phyloP scores from a whole-genome alignment of 1,140 invertebrate genomes.

The Anagrus nilaparvatae region DNA sequence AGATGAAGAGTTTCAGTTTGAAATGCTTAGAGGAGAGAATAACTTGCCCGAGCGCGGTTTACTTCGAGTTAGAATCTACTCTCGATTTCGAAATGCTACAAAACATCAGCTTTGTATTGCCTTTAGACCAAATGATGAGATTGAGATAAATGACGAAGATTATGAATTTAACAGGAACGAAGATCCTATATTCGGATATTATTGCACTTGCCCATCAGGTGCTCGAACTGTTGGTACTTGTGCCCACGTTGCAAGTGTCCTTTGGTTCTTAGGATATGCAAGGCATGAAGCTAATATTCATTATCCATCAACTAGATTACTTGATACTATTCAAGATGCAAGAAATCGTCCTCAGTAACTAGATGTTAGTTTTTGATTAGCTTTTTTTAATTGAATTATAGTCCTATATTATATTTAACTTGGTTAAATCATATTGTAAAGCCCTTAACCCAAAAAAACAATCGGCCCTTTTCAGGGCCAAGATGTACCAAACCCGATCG shows the following conservation, averaged over 20 bases:
- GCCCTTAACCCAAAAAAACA: too few species aligned
- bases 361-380: too few species aligned
- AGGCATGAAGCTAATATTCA: conserved; percentile 2
- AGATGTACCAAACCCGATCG: too few species aligned
- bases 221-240: conserved; percentile 2
- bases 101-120: background rate
- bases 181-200: conserved; percentile 3
- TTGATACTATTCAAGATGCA: conserved; percentile 1
- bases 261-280: conserved; percentile 5
- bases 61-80: conserved; percentile 3
- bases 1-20: background rate
- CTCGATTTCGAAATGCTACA: conserved; percentile 1
- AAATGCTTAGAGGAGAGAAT: background rate
- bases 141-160: background rate
- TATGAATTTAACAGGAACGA: too few species aligned
- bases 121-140: background rate
- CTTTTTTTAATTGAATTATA: too few species aligned
- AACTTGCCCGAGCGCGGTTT: conserved; percentile 1
- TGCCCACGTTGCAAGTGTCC: conserved; percentile 2
- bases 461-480: too few species aligned
- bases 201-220: conserved; percentile 5
- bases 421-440: too few species aligned
- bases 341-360: conserved; percentile 7
- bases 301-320: background rate
- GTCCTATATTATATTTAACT: too few species aligned